Evolutionary conservation across 2,888 invertebrate species (phyloP).

Genomic region (Daptonema setosum): DNA sequence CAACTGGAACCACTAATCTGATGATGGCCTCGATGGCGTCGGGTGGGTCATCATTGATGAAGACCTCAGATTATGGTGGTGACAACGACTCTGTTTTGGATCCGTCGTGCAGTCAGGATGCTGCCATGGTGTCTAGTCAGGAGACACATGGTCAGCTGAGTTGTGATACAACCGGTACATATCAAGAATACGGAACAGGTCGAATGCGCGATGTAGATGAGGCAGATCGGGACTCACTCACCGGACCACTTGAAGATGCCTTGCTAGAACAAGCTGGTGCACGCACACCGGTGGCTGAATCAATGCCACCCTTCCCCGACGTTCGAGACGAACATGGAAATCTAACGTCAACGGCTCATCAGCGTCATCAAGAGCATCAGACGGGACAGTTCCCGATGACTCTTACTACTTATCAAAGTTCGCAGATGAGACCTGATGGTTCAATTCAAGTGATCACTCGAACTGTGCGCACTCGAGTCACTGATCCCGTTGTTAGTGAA

Average conservation of each 20-base stretch:
- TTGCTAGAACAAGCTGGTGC: conserved; percentile 6
- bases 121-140: conserved; percentile 14
- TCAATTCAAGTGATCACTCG: conserved; percentile 23
- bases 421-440: conserved; percentile 17
- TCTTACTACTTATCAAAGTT: conserved; percentile 24
- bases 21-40: not conserved
- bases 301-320: conserved; percentile 13
- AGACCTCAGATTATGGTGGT: not conserved
- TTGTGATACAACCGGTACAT: conserved; percentile 20
- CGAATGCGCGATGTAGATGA: conserved; percentile 11
- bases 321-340: not conserved
- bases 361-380: not conserved
- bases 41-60: not conserved
- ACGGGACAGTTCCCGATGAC: conserved; percentile 17
- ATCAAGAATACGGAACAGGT: conserved; percentile 11
- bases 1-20: not conserved
- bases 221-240: conserved; percentile 21
- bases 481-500: conserved; percentile 21
- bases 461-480: conserved; percentile 21
- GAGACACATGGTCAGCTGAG: conserved; percentile 19
- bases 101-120: conserved; percentile 15
- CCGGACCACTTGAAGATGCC: conserved; percentile 15
- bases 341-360: not conserved
- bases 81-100: conserved; percentile 8
- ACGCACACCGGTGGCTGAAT: conserved; percentile 4